phyloP scores from a whole-genome alignment of 2,797 vertebrate species.

The Anguilla megastoma region DNA sequence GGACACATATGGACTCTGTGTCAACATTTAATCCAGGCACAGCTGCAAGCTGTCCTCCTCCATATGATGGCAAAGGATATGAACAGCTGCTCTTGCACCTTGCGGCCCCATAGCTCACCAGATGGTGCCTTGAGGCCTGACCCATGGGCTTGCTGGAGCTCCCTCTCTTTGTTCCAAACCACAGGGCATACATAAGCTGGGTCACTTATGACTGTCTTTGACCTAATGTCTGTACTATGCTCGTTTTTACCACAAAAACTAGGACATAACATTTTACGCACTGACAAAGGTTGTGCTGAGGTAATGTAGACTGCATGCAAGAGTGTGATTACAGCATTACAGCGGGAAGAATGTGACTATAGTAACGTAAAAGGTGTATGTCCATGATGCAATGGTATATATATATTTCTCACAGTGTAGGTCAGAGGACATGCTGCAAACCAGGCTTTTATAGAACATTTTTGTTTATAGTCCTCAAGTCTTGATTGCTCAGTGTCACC shows the following conservation, averaged over 20 bases:
- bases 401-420: no score
- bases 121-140: neutral
- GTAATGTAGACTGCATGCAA: neutral
- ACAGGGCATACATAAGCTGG: neutral
- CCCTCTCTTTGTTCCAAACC: neutral
- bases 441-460: neutral
- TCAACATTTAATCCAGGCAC: neutral
- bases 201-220: neutral
- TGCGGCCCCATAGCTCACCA: neutral
- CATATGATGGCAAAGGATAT: neutral
- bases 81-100: neutral
- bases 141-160: neutral
- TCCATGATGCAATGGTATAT: neutral
- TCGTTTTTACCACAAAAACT: neutral
- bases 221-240: neutral
- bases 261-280: neutral
- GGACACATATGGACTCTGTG: neutral
- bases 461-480: neutral
- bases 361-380: neutral
- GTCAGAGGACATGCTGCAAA: neutral
- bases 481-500: neutral
- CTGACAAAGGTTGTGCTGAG: neutral
- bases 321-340: neutral
- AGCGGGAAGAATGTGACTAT: neutral
- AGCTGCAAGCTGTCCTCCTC: neutral